These are phyloP conservation scores for Platynereis dumerilii DNA, from an alignment of 2,888 invertebrate species.

Conservation along the genomic window DNA sequence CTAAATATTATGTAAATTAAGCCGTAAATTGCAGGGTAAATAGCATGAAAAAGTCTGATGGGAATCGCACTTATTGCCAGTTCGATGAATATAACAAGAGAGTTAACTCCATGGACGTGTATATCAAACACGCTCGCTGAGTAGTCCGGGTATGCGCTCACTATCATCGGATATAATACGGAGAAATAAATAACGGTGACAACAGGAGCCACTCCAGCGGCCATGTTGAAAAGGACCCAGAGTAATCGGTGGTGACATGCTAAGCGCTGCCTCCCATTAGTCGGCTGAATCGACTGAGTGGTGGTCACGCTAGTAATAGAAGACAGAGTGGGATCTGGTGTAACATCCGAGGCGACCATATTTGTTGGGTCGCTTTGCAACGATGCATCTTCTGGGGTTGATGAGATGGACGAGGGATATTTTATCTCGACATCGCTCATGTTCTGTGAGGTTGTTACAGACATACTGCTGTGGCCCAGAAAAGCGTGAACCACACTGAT, in stretches of 20 bases:
- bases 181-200: constrained; percentile 19
- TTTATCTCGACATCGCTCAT: too few species aligned
- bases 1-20: constrained; percentile 25
- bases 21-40: constrained; percentile 20
- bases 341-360: neutral
- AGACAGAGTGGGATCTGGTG: neutral
- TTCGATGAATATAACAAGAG: constrained; percentile 25
- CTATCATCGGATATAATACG: constrained; percentile 17
- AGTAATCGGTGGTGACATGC: constrained; percentile 6
- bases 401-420: too few species aligned
- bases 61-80: constrained; percentile 24
- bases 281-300: neutral
- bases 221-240: constrained; percentile 25
- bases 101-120: constrained; percentile 25
- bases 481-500: constrained; percentile 1
- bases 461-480: too few species aligned
- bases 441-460: too few species aligned
- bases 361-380: neutral
- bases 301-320: too few species aligned
- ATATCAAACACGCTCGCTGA: constrained; percentile 11
- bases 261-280: constrained; percentile 1
- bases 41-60: constrained; percentile 23
- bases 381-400: neutral
- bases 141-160: constrained; percentile 11
- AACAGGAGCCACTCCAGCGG: constrained; percentile 6